A percentile compares a stretch with the other conserved stretches of the same genome.
phyloP scores from a whole-genome alignment of 2,797 vertebrate species.

The Etheostoma perlongum region DNA sequence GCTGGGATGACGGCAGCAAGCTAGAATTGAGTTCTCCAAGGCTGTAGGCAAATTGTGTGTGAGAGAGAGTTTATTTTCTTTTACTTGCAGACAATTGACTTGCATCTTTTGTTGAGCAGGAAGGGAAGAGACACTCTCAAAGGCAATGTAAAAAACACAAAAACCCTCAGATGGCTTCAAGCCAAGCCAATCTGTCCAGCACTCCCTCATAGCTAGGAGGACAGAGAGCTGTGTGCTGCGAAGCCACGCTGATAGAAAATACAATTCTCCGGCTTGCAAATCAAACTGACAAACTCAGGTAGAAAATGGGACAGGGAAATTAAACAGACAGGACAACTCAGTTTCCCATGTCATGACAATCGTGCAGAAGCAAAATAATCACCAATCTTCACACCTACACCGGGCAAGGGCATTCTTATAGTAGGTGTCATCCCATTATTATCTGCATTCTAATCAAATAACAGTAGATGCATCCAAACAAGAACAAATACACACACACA shows the following conservation, averaged over 20 bases:
- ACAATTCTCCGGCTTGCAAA: conserved; percentile 29
- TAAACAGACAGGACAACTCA: conserved; percentile 16
- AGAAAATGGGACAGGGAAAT: conserved; percentile 18
- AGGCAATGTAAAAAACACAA: conserved; percentile 46
- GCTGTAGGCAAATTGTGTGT: conserved; percentile 50
- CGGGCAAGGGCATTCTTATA: not conserved
- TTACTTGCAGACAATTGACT: conserved; percentile 62
- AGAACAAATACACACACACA: not conserved
- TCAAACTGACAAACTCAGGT: conserved; percentile 23
- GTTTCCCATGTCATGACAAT: conserved; percentile 5
- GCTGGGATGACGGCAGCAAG: conserved; percentile 67
- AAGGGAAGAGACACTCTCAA: conserved; percentile 49
- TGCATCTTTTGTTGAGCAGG: conserved; percentile 39
- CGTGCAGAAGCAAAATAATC: not conserved
- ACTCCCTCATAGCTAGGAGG: conserved; percentile 39
- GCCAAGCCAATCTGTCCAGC: conserved; percentile 62
- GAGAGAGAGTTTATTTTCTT: conserved; percentile 47
- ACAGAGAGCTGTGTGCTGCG: conserved; percentile 23
- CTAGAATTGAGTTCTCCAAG: conserved; percentile 59
- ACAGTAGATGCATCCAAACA: conserved; percentile 9
- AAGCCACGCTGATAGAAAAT: conserved; percentile 32
- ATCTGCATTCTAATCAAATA: conserved; percentile 27
- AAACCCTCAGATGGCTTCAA: conserved; percentile 54
- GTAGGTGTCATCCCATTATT: conserved; percentile 24
- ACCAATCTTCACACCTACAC: conserved; percentile 4